phyloP scores from a whole-genome alignment of 1,140 invertebrate genomes.

The Megalopta genalis region DNA sequence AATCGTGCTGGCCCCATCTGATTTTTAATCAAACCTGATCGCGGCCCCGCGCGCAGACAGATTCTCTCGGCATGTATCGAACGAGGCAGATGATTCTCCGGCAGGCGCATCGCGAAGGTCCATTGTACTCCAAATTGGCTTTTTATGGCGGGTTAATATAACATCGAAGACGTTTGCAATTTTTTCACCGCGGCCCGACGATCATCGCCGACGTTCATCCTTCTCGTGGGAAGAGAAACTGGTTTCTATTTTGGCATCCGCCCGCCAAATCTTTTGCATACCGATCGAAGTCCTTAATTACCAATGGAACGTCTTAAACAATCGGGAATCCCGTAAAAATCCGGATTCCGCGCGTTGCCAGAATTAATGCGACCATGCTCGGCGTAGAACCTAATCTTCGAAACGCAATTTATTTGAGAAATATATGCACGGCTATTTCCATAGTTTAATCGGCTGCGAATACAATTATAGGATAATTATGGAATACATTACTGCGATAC shows the following conservation, averaged over 20 bases:
- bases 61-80: constrained; percentile 53
- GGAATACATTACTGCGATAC: too few relatives aligned
- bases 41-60: constrained; percentile 54
- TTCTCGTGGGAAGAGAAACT: constrained; percentile 50
- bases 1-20: constrained; percentile 67
- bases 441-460: too few relatives aligned
- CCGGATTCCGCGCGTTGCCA: too few relatives aligned
- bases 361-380: background rate
- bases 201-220: constrained; percentile 18
- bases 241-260: constrained; percentile 31
- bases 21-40: constrained; percentile 73
- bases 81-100: constrained; percentile 56
- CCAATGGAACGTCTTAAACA: background rate
- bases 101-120: constrained; percentile 36
- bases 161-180: constrained; percentile 67
- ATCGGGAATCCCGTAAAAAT: background rate
- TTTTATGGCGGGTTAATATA: constrained; percentile 71
- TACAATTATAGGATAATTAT: too few relatives aligned
- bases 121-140: constrained; percentile 72
- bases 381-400: too few relatives aligned
- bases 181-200: constrained; percentile 43
- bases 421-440: too few relatives aligned
- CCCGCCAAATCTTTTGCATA: constrained; percentile 17
- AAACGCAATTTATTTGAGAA: too few relatives aligned
- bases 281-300: constrained; percentile 9